Evolutionary conservation across 2,113 vertebrate genomes (phyloP).

Genomic region (Tylochromis polylepis): DNA sequence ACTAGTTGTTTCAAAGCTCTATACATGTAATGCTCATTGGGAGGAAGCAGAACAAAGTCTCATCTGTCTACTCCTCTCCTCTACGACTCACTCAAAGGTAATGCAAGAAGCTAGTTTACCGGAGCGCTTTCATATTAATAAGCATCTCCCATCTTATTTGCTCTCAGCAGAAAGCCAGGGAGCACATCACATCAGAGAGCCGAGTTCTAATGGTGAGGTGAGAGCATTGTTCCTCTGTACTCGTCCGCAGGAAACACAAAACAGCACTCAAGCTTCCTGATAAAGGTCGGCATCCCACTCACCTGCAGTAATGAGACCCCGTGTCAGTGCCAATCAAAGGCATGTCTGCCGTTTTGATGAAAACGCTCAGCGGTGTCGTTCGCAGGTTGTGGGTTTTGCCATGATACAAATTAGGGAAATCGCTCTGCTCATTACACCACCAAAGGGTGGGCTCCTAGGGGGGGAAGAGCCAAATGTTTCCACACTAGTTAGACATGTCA

Average conservation of each 20-base stretch:
- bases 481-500: constrained; percentile 68
- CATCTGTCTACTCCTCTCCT: constrained; percentile 46
- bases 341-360: constrained; percentile 67
- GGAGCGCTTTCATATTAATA: constrained; percentile 71
- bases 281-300: constrained; percentile 77
- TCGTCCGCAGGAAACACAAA: constrained; percentile 80
- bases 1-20: constrained; percentile 53
- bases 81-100: constrained; percentile 60
- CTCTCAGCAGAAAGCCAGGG: constrained; percentile 67
- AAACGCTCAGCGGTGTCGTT: constrained; percentile 55
- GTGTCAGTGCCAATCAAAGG: constrained; percentile 79
- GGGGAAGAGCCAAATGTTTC: constrained; percentile 58
- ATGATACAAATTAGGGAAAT: constrained; percentile 75
- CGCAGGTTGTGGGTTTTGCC: constrained; percentile 45
- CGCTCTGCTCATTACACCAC: constrained; percentile 67
- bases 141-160: constrained; percentile 73
- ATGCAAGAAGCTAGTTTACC: constrained; percentile 72
- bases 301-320: constrained; percentile 86
- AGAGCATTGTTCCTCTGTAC: constrained; percentile 77
- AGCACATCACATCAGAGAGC: constrained; percentile 67
- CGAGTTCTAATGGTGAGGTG: constrained; percentile 66
- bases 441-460: constrained; percentile 62
- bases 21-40: constrained; percentile 54
- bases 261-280: constrained; percentile 83
- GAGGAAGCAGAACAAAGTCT: constrained; percentile 61